Evolutionary conservation across 2,888 invertebrate genomes (phyloP), one percentile per base, ranked within the genome.

Genomic region (Heliconius hortense): DNA sequence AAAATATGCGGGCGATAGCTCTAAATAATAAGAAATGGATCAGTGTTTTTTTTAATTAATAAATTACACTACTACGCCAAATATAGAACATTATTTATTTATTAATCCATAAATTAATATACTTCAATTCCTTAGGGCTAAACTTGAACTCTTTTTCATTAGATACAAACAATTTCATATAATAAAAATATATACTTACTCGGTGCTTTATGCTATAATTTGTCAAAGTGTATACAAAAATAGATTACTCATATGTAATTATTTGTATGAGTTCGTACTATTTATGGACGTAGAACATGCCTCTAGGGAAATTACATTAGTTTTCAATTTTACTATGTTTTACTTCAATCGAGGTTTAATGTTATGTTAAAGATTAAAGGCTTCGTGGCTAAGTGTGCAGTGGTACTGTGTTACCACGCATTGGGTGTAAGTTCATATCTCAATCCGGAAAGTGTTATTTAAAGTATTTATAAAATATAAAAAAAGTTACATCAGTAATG

Each of bases 291-390:
- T 64, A 66, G 43, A 76, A 72, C 74, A 56, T 53, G 72, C 62
- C 76, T 24, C 78, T 26, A 24, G 78, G 78, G 78, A 78, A 78
- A 78, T 78, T 70, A 76, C 28, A 60, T 63, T 72, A 67, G 48
- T 71, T 76, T 74, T 74, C 72, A 76, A 72, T 76, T 66, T 69
- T 67, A 70, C 64, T 69, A 48, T 48, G 48, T 62, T 66, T 56
- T 28, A 76, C 26, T 31, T 72, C 21, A 48, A 53, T 28, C 53
- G 28, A 48, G 28, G 5, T 24, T 64, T 64, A 35, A n/a, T 64
- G 21, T 11, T 13, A 64, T n/a, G 8, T 62, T 8, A 31, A 28
- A 18, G 28, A 18, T 28, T 28, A 31, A 21, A 21, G 8, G 2
- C 18, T 28, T 62, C 28, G 18, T 15, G 28, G 28, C 62, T 13